A percentile compares a stretch with the other conserved stretches of the same genome.
These are phyloP conservation scores for Apodemus sylvaticus DNA, from an alignment of 2,113 vertebrate species.

Conservation along the genomic window DNA sequence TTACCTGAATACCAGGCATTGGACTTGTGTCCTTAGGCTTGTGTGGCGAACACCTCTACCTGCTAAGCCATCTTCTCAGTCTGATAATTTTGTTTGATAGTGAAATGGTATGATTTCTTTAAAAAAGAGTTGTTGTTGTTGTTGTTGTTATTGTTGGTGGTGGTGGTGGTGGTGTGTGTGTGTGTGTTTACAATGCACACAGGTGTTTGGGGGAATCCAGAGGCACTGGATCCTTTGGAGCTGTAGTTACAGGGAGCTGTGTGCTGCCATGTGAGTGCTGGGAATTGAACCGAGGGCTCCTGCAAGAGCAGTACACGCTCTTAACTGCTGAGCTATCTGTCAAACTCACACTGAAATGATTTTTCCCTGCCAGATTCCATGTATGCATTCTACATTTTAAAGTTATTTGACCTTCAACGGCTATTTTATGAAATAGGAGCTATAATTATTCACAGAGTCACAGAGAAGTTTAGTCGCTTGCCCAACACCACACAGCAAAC, in stretches of 20 bases:
- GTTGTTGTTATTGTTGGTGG: too few relatives aligned
- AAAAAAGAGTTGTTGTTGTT: too few relatives aligned
- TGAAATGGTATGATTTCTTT: neutral
- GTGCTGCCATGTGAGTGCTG: neutral
- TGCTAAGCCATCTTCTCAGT: neutral
- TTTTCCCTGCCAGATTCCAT: neutral
- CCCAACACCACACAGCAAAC: neutral
- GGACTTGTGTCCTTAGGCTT: neutral
- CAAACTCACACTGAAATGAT: neutral
- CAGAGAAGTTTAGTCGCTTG: neutral
- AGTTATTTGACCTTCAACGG: neutral
- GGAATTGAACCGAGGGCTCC: neutral
- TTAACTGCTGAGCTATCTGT: neutral
- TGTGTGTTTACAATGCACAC: neutral
- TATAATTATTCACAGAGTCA: neutral
- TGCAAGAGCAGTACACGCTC: neutral
- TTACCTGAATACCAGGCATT: neutral
- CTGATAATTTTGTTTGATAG: conserved; percentile 8
- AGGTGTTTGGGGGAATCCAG: neutral
- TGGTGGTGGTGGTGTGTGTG: too few relatives aligned
- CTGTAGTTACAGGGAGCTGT: neutral
- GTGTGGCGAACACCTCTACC: neutral
- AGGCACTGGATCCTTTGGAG: neutral
- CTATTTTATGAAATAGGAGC: neutral
- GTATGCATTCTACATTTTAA: neutral